phyloP scores from a whole-genome alignment of 1,140 invertebrate species.

The Hyphantria cunea region DNA sequence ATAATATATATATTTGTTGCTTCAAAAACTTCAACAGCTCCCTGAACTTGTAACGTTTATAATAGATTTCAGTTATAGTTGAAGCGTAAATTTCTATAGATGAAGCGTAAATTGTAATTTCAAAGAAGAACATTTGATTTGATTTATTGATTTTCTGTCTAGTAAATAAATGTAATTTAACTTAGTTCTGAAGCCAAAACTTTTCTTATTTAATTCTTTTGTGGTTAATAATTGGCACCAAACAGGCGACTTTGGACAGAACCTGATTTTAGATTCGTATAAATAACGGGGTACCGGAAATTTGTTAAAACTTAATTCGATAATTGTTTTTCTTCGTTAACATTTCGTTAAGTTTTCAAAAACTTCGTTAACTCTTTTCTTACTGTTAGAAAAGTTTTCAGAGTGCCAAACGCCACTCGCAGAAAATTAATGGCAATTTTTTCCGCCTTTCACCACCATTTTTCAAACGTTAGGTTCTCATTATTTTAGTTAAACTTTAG shows the following conservation, averaged over 20 bases:
- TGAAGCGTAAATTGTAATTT: no score
- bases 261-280: constrained; percentile 8
- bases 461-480: no score
- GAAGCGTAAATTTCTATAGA: no score
- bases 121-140: no score
- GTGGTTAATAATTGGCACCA: constrained; percentile 1
- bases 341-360: constrained; percentile 36
- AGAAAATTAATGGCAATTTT: constrained; percentile 52
- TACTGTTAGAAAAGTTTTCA: constrained; percentile 41
- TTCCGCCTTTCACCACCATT: constrained; percentile 26
- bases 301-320: constrained; percentile 43
- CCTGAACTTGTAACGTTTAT: no score
- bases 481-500: no score
- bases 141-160: no score
- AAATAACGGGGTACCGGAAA: constrained; percentile 33
- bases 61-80: no score
- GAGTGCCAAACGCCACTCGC: constrained; percentile 48
- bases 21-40: no score
- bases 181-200: not conserved
- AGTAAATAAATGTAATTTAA: no score
- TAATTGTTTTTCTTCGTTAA: constrained; percentile 47
- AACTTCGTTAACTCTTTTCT: constrained; percentile 46
- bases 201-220: not conserved
- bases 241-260: constrained; percentile 1
- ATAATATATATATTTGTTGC: no score